Conservation (phyloP, 2,797 vertebrate species). For the Synanceia verrucosa region DNA sequence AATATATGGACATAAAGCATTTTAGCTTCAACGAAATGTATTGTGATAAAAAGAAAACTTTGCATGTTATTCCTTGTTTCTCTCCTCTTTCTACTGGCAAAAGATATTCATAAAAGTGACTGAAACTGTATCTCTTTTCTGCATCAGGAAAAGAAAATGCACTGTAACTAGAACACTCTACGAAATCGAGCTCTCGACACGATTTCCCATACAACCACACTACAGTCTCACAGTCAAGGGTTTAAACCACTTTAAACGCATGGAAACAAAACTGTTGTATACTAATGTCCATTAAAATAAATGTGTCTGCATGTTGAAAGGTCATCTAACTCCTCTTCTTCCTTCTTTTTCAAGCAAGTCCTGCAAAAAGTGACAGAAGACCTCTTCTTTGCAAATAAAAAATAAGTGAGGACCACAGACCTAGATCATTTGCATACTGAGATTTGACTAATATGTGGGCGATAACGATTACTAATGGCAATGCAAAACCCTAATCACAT, state of each 20-base stretch:
- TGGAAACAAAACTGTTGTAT: too few species aligned
- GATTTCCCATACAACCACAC: too few species aligned
- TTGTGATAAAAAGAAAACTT: too few species aligned
- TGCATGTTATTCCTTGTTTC: not conserved
- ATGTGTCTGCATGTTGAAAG: not conserved
- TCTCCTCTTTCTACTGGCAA: not conserved
- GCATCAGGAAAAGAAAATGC: not conserved
- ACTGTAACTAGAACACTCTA: too few species aligned
- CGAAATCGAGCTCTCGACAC: not conserved
- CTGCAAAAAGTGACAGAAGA: not conserved
- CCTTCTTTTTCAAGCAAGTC: not conserved
- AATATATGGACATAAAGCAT: too few species aligned
- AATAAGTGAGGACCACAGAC: not conserved
- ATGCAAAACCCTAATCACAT: slow-evolving; percentile 11
- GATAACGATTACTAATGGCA: slow-evolving; percentile 14
- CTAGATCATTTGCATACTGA: slow-evolving; percentile 30
- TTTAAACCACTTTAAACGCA: too few species aligned
- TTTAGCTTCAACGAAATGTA: too few species aligned
- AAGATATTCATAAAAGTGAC: not conserved
- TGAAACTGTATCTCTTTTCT: not conserved
- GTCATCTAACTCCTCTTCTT: not conserved
- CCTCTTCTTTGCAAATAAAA: not conserved
- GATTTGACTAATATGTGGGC: slow-evolving; percentile 10
- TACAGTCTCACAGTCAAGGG: too few species aligned
- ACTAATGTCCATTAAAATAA: too few species aligned